Conservation (phyloP, 2,797 vertebrate species). For the Hyperoplus lanceolatus region DNA sequence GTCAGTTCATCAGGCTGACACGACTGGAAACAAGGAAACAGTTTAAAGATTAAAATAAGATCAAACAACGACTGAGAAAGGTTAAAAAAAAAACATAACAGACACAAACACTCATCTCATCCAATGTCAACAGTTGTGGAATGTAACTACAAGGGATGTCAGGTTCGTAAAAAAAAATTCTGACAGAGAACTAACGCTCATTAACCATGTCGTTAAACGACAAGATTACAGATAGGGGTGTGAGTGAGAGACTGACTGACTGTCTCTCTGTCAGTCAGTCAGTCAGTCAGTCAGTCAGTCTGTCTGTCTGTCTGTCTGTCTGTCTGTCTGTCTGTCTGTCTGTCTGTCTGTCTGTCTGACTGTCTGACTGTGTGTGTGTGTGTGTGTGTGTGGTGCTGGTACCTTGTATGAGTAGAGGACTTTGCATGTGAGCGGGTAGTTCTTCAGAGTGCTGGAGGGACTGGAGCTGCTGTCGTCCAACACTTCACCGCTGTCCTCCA, state of each 20-base stretch:
- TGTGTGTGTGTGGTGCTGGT: neutral
- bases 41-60: neutral
- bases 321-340: too few relatives aligned
- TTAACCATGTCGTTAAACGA: too few relatives aligned
- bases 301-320: too few relatives aligned
- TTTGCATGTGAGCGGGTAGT: slow-evolving; percentile 97
- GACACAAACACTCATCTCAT: neutral
- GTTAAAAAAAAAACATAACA: neutral
- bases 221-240: too few relatives aligned
- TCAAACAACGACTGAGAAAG: neutral
- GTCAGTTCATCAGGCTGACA: slow-evolving; percentile 96
- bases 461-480: slow-evolving; percentile 97
- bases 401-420: slow-evolving; percentile 98
- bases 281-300: too few relatives aligned
- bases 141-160: too few relatives aligned
- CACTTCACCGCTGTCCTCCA: slow-evolving; percentile 93
- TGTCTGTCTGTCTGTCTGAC: too few relatives aligned
- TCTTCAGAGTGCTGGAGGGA: slow-evolving; percentile 94
- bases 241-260: too few relatives aligned
- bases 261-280: too few relatives aligned
- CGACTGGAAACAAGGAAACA: slow-evolving; percentile 81
- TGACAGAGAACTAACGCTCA: too few relatives aligned
- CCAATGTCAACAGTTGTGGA: neutral
- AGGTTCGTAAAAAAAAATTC: too few relatives aligned
- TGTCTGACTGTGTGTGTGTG: too few relatives aligned